These are phyloP conservation scores for Drosophila prosaltans DNA, from an alignment of 1,140 invertebrate species.

Conservation along the genomic window DNA sequence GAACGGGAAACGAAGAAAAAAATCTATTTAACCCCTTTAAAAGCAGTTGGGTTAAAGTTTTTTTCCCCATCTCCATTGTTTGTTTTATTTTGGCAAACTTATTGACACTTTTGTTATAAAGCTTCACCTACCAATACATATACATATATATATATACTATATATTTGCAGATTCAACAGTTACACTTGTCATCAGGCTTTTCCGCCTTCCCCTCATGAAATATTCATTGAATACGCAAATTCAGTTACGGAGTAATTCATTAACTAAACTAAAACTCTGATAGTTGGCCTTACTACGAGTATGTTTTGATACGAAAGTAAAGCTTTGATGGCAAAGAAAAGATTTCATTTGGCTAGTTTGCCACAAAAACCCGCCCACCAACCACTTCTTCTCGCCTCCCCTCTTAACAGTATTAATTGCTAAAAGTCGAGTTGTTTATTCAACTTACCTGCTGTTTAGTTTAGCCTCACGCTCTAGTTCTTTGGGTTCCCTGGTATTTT, in stretches of 20 bases:
- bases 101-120: conserved; percentile 33
- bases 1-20: conserved; percentile 18
- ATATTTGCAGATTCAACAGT: conserved; percentile 30
- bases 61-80: not conserved
- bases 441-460: conserved; percentile 76
- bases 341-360: conserved; percentile 25
- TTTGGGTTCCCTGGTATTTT: conserved; percentile 31
- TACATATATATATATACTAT: not conserved
- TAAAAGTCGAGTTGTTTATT: conserved; percentile 51
- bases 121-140: conserved; percentile 1
- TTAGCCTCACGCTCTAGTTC: conserved; percentile 62
- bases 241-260: conserved; percentile 49
- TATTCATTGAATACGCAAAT: conserved; percentile 54
- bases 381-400: not conserved
- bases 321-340: conserved; percentile 1
- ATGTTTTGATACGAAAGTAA: not conserved
- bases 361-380: not conserved
- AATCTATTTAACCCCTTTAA: conserved; percentile 76
- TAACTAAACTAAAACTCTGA: conserved; percentile 17
- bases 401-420: conserved; percentile 52
- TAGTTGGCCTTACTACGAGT: not conserved
- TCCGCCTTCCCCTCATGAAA: conserved; percentile 39
- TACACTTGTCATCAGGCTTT: conserved; percentile 21
- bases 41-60: conserved; percentile 59
- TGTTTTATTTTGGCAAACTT: conserved; percentile 36